Conservation (phyloP, 2,113 vertebrate species). For the Morone saxatilis region DNA sequence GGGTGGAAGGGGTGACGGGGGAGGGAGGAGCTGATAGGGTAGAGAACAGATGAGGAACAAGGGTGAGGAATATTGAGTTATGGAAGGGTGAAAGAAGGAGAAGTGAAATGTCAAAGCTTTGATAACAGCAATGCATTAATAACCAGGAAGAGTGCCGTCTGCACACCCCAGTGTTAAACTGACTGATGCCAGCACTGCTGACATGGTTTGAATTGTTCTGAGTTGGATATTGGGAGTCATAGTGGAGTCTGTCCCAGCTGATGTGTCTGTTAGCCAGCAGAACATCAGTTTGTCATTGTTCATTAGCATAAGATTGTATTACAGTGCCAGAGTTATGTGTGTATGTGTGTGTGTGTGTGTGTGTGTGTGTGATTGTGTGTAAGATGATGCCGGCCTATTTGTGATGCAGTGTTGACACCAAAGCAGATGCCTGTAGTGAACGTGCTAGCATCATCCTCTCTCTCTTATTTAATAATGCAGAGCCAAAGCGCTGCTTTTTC, state of each 20-base stretch:
- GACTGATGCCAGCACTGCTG: background rate
- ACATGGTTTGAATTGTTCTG: constrained; percentile 2
- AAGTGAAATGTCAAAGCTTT: constrained; percentile 47
- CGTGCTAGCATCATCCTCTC: constrained; percentile 34
- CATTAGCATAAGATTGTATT: constrained; percentile 26
- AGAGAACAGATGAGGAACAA: constrained; percentile 46
- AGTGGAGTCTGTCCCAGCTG: constrained; percentile 5
- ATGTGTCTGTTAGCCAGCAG: constrained; percentile 4
- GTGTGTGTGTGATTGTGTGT: background rate
- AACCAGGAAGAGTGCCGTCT: constrained; percentile 25
- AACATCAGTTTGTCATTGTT: constrained; percentile 24
- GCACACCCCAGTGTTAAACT: constrained; percentile 15
- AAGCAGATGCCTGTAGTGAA: constrained; percentile 62
- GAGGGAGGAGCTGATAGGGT: background rate
- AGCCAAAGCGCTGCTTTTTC: constrained; percentile 39
- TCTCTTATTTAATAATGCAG: constrained; percentile 67
- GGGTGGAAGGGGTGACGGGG: background rate
- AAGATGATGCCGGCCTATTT: constrained; percentile 40
- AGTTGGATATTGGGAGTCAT: background rate
- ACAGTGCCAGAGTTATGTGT: background rate
- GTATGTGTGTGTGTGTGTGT: background rate
- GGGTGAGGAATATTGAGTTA: constrained; percentile 36
- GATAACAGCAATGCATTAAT: constrained; percentile 21
- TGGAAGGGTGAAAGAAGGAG: constrained; percentile 8
- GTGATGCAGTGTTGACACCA: constrained; percentile 57